A percentile compares a stretch with the other conserved stretches of the same genome.
phyloP scores from a whole-genome alignment of 2,797 vertebrate genomes.

The Melanotaenia boesemani region DNA sequence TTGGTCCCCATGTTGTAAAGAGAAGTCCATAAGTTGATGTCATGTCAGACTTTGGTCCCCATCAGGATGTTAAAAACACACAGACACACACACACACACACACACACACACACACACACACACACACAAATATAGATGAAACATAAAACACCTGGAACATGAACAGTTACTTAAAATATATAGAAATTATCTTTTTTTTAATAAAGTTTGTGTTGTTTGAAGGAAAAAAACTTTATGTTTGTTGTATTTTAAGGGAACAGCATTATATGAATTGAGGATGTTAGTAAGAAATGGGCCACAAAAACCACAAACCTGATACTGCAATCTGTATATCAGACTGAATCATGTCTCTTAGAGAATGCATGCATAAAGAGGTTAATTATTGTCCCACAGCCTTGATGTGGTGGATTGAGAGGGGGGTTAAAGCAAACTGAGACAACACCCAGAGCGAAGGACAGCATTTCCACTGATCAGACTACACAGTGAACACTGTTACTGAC shows the following conservation, averaged over 20 bases:
- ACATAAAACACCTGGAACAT: slow-evolving; percentile 27
- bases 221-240: slow-evolving; percentile 24
- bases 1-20: not conserved
- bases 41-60: not conserved
- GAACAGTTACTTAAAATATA: slow-evolving; percentile 22
- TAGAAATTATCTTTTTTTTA: slow-evolving; percentile 34
- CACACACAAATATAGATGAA: not conserved
- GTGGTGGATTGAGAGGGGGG: not conserved
- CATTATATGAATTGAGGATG: not conserved
- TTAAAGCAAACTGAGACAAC: not conserved
- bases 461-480: not conserved
- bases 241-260: slow-evolving; percentile 7
- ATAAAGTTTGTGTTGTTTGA: slow-evolving; percentile 61
- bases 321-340: not conserved
- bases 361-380: not conserved
- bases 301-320: not conserved
- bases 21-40: not conserved
- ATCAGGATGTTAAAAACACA: not conserved
- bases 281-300: not conserved
- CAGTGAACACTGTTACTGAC: not conserved
- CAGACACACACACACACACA: not conserved
- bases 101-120: not conserved
- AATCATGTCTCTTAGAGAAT: not conserved
- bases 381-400: not conserved
- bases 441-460: not conserved